Evolutionary conservation across 2,797 vertebrate genomes (phyloP).

Genomic region (Acipenser transmontanus): DNA sequence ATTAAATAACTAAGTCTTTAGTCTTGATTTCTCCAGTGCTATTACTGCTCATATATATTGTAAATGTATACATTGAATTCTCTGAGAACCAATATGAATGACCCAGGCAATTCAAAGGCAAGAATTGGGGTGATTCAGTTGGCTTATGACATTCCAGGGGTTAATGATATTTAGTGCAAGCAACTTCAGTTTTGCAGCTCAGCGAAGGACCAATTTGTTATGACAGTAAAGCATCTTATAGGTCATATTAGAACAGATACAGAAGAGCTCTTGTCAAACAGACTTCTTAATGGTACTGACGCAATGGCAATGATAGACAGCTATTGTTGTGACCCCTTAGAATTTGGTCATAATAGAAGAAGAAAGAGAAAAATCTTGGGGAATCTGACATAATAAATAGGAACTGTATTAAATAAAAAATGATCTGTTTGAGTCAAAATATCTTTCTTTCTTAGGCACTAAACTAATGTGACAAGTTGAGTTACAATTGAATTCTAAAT

Average conservation of each 20-base stretch:
- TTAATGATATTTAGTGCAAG: neutral
- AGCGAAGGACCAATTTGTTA: neutral
- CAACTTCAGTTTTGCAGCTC: neutral
- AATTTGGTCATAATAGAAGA: neutral
- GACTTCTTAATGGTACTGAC: neutral
- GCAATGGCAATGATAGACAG: neutral
- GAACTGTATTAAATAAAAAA: no score
- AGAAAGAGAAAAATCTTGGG: neutral
- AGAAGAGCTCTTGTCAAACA: neutral
- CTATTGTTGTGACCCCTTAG: neutral
- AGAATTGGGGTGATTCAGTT: neutral
- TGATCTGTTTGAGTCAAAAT: no score
- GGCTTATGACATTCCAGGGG: neutral
- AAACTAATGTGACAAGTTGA: no score
- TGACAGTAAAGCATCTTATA: neutral
- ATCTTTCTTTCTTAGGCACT: no score
- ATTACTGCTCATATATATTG: no score
- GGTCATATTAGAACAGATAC: neutral
- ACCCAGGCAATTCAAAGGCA: neutral
- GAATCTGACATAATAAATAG: no score
- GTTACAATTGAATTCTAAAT: no score
- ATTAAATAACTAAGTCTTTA: no score
- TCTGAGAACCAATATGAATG: neutral
- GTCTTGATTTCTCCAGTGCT: no score
- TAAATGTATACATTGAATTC: no score